phyloP scores from a whole-genome alignment of 2,113 vertebrate species.

The Pomatostomus ruficeps region DNA sequence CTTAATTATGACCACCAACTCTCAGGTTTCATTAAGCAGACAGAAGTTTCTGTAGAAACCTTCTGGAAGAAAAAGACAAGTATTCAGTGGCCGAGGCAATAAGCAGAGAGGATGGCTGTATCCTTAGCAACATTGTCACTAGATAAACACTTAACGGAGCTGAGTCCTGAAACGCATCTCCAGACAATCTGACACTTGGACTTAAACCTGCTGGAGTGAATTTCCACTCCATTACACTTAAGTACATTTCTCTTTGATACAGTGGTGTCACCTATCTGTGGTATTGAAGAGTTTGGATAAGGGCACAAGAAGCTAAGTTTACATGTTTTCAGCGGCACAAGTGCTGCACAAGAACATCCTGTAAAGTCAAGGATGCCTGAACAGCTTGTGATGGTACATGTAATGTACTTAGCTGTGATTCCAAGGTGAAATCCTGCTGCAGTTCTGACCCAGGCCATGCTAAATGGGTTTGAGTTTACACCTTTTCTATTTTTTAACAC shows the following conservation, averaged over 20 bases:
- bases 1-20: background rate
- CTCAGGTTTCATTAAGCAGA: background rate
- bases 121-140: background rate
- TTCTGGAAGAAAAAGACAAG: background rate
- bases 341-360: background rate
- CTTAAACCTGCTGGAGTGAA: conserved; percentile 7
- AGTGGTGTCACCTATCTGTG: background rate
- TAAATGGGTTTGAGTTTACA: background rate
- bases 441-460: background rate
- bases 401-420: background rate
- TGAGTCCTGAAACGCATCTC: background rate
- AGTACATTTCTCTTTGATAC: background rate
- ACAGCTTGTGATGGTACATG: background rate
- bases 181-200: conserved; percentile 2
- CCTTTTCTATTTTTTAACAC: background rate
- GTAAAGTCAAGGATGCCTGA: background rate
- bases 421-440: background rate
- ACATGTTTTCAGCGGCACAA: background rate
- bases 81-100: background rate
- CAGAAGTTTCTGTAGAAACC: background rate
- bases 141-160: background rate
- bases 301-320: background rate
- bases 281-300: background rate
- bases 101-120: background rate
- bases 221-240: background rate